phyloP scores from a whole-genome alignment of 2,797 vertebrate species.

The Onychomys torridus region DNA sequence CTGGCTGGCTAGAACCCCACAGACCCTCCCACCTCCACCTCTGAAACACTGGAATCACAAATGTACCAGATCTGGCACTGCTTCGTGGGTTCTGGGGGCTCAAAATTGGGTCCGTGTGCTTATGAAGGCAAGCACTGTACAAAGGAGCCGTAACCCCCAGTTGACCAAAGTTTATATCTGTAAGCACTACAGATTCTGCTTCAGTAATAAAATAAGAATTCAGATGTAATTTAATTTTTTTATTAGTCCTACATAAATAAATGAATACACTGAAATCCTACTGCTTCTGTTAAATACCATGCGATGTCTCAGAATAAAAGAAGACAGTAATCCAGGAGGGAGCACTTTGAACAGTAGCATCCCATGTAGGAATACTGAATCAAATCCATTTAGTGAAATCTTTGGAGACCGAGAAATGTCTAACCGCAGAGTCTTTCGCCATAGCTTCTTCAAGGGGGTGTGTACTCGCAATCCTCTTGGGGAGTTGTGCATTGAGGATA shows the following conservation, averaged over 20 bases:
- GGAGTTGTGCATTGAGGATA: neutral
- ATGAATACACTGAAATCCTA: neutral
- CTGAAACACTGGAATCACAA: neutral
- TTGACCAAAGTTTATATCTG: neutral
- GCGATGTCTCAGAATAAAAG: constrained; percentile 51
- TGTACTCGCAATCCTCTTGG: neutral
- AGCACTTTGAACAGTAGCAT: constrained; percentile 60
- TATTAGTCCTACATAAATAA: constrained; percentile 70
- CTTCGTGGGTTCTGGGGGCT: neutral
- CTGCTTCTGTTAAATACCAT: constrained; percentile 63
- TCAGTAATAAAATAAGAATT: constrained; percentile 54
- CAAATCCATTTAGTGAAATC: constrained; percentile 66
- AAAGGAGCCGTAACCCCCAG: neutral
- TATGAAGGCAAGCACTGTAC: neutral
- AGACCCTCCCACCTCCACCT: neutral
- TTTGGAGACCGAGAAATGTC: constrained; percentile 62
- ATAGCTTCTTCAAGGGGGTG: constrained; percentile 21
- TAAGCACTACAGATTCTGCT: constrained; percentile 9
- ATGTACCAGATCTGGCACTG: neutral
- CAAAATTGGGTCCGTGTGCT: neutral
- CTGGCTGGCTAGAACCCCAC: neutral
- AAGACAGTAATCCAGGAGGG: constrained; percentile 62
- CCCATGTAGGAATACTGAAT: constrained; percentile 64
- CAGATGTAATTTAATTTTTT: constrained; percentile 64
- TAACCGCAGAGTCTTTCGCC: constrained; percentile 31